Evolutionary conservation across 2,113 vertebrate species (phyloP).

Genomic region (Oryctolagus cuniculus): mOryCun1.1 NC_091436.1:57720501-57721000

Average conservation of each 20-base stretch:
- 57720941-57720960: conserved; percentile 42
- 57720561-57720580: neutral
- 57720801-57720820: neutral
- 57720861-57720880: neutral
- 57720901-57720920: neutral
- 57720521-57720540: neutral
- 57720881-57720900: neutral
- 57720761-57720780: neutral
- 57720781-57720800: neutral
- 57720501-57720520: neutral
- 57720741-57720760: neutral
- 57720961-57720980: conserved; percentile 54
- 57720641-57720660: neutral
- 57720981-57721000: conserved; percentile 36
- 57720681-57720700: neutral
- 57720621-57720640: neutral
- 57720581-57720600: neutral
- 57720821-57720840: neutral
- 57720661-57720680: neutral
- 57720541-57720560: neutral
- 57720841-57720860: neutral
- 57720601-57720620: neutral
- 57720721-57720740: neutral
- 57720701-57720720: neutral
- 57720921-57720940: conserved; percentile 48